phyloP scores from a whole-genome alignment of 2,113 vertebrate genomes.

The Elanoides forficatus region DNA sequence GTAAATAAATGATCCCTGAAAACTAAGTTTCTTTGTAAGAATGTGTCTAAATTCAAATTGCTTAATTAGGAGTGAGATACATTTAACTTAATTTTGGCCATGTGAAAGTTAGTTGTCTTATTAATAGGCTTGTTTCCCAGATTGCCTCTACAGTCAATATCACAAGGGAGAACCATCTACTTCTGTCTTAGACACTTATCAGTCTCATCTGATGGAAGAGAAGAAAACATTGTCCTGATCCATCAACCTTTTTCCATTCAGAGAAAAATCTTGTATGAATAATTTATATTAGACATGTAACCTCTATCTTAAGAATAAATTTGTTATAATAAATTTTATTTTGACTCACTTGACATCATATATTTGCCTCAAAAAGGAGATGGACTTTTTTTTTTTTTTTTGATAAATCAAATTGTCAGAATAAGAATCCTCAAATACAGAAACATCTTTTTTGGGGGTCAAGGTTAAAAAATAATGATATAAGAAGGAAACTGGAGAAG shows the following conservation, averaged over 20 bases:
- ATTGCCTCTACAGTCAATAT: not conserved
- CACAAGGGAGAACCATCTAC: not conserved
- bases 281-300: not conserved
- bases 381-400: not conserved
- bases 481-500: not conserved
- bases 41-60: not conserved
- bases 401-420: not conserved
- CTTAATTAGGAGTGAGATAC: not conserved
- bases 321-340: not conserved
- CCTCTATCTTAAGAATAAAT: not conserved
- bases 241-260: not conserved
- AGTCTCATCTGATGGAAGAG: not conserved
- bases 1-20: not conserved
- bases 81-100: not conserved
- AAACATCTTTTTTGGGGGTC: not conserved
- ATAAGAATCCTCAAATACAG: not conserved
- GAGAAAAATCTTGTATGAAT: not conserved
- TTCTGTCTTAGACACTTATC: not conserved
- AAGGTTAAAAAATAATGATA: not conserved
- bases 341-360: not conserved
- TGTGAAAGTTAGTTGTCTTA: not conserved
- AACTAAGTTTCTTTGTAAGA: not conserved
- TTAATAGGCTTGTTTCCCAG: not conserved
- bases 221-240: not conserved
- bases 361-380: not conserved